Evolutionary conservation across 1,140 invertebrate genomes (phyloP).

Genomic region (Drosophila malerkotliana): DNA sequence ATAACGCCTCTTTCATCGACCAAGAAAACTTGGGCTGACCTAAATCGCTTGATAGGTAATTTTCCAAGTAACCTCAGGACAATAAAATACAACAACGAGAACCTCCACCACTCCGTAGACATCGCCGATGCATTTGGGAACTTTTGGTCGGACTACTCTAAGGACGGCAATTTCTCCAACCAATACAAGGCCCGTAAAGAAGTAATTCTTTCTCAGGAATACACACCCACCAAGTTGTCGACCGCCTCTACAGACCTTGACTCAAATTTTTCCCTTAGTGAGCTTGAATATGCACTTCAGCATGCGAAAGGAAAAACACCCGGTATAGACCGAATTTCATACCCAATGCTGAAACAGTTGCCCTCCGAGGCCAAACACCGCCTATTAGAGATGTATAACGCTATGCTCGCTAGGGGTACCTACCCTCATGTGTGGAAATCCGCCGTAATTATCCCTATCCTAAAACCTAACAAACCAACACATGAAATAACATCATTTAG

Average conservation of each 20-base stretch:
- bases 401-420: no score
- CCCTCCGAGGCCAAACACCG: background rate
- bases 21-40: no score
- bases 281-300: conserved; percentile 11
- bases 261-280: conserved; percentile 7
- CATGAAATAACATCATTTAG: no score
- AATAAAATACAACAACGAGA: no score
- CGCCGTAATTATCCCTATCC: no score
- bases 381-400: background rate
- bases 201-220: background rate
- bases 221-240: background rate
- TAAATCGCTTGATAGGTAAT: no score
- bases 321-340: background rate
- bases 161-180: background rate
- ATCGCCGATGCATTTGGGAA: no score
- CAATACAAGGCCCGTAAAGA: background rate
- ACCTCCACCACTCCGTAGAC: no score
- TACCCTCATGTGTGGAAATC: no score
- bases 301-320: background rate
- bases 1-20: no score
- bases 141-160: background rate
- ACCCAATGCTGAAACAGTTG: background rate
- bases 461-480: no score
- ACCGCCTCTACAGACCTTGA: conserved; percentile 1
- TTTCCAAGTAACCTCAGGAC: no score